Conservation (phyloP, 2,888 invertebrate genomes). For the Chloromyia formosa region DNA sequence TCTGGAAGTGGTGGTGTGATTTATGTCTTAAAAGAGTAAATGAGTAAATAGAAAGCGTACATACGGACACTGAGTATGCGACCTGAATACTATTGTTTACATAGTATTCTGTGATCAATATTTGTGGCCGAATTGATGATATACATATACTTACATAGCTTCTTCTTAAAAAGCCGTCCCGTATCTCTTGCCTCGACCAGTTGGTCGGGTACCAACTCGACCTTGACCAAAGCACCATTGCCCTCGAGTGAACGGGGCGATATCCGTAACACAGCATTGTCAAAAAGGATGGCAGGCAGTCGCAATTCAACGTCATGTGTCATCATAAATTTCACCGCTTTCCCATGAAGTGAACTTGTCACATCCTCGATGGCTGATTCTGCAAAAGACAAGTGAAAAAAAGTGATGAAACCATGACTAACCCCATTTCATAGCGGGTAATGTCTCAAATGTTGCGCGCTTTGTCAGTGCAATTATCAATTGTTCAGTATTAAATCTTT, state of each 20-base stretch:
- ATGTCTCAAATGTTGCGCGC: neutral
- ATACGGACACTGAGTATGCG: too few relatives aligned
- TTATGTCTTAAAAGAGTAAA: too few relatives aligned
- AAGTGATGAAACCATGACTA: neutral
- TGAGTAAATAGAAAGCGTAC: too few relatives aligned
- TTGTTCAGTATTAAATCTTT: constrained; percentile 2
- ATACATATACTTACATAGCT: constrained; percentile 59
- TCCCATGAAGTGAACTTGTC: constrained; percentile 75
- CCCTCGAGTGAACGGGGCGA: constrained; percentile 78
- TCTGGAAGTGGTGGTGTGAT: too few relatives aligned
- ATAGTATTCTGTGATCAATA: too few relatives aligned
- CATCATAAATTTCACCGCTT: constrained; percentile 77
- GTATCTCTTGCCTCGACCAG: constrained; percentile 63
- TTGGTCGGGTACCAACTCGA: constrained; percentile 73
- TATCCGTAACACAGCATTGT: constrained; percentile 76
- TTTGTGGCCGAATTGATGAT: too few relatives aligned
- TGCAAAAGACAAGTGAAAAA: neutral
- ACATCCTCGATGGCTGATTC: constrained; percentile 79
- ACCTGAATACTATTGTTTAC: too few relatives aligned
- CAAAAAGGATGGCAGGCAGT: constrained; percentile 77
- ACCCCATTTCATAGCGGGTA: neutral
- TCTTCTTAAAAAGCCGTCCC: constrained; percentile 69
- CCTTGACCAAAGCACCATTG: constrained; percentile 77
- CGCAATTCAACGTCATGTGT: constrained; percentile 79
- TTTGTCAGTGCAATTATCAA: neutral